Evolutionary conservation across 2,888 invertebrate species (phyloP).

Genomic region (Hyposoter dolosus): DNA sequence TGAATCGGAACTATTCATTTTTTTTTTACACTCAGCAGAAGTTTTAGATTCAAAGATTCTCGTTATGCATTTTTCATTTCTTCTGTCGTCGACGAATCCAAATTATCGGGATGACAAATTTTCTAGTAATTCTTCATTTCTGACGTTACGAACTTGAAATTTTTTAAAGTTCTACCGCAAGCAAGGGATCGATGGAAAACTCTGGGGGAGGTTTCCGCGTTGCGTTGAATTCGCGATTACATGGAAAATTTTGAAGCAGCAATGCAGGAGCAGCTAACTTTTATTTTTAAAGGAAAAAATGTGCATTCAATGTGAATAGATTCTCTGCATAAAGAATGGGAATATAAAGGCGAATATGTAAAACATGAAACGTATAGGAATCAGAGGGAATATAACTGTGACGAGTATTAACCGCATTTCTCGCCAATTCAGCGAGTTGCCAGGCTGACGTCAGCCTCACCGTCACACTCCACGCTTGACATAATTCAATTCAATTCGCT

Average conservation of each 20-base stretch:
- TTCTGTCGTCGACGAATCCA: neutral
- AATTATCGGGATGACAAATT: neutral
- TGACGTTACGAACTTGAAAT: neutral
- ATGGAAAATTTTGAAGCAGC: neutral
- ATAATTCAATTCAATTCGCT: conserved; percentile 83
- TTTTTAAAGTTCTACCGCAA: neutral
- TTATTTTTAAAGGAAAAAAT: neutral
- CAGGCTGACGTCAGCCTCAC: conserved; percentile 80
- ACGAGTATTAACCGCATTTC: conserved; percentile 76
- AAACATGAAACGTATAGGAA: conserved; percentile 44
- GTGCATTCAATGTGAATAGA: neutral
- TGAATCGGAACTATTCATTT: too few relatives aligned
- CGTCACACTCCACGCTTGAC: conserved; percentile 74
- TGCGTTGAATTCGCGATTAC: neutral
- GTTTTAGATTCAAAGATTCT: neutral
- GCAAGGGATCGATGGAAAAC: neutral
- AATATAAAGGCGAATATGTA: conserved; percentile 9
- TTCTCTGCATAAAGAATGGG: neutral
- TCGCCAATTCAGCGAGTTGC: conserved; percentile 83
- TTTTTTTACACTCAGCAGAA: too few relatives aligned
- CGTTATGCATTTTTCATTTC: neutral
- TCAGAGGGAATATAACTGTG: conserved; percentile 63
- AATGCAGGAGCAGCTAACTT: neutral
- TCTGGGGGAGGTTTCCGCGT: neutral
- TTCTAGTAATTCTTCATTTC: neutral